These are phyloP conservation scores for Stomorhina lunata DNA, from an alignment of 2,888 invertebrate species.

Conservation along the genomic window DNA sequence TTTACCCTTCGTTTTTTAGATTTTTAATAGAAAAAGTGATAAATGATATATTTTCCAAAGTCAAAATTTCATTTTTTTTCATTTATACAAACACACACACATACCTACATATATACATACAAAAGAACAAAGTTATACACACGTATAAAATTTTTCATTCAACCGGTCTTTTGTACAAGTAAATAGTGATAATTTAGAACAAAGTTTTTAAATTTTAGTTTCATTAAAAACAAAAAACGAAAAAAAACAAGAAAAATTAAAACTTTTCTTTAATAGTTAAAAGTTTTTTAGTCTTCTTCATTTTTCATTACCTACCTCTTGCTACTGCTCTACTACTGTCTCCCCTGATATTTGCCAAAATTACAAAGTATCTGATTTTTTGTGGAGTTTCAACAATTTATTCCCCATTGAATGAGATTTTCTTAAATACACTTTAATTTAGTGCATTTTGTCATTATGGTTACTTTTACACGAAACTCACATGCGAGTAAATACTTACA, in stretches of 20 bases:
- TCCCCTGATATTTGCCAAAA: constrained; percentile 1
- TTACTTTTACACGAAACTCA: no score
- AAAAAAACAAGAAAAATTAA: not conserved
- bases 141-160: no score
- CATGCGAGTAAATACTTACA: no score
- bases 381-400: constrained; percentile 24
- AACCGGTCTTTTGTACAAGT: not conserved
- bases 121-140: no score
- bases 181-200: constrained; percentile 29
- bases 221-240: constrained; percentile 34
- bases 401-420: constrained; percentile 29
- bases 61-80: not conserved
- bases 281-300: constrained; percentile 31
- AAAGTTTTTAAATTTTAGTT: constrained; percentile 55
- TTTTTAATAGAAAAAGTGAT: constrained; percentile 47
- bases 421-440: constrained; percentile 21
- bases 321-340: not conserved
- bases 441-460: not conserved
- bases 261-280: constrained; percentile 36
- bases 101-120: not conserved
- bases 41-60: constrained; percentile 41
- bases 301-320: constrained; percentile 11
- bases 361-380: constrained; percentile 47
- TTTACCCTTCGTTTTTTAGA: not conserved
- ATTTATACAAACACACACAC: not conserved